Base-by-base conservation (phyloP, 1,140 invertebrate species). In the Neodiprion lecontei region DNA sequence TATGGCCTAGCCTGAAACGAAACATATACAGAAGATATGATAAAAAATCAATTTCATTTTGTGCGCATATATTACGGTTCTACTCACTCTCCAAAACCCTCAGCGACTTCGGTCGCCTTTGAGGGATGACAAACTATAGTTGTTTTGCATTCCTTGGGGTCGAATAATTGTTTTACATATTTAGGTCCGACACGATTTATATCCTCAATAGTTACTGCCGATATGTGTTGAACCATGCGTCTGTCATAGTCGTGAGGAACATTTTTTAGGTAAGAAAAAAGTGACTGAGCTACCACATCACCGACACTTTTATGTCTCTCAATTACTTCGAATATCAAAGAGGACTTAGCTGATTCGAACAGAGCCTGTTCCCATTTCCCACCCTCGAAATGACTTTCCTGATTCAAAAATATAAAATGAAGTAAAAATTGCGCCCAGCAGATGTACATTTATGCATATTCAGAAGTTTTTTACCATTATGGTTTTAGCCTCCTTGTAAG, bases 301-400 rank as follows among this genome's bases (percentile, higher is more conserved):
- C 93, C 91, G 1, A 96, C 91, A 72, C 92, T 94, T 78, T 95
- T 94, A 85, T 97, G 94, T 76, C 91, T 87, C 75, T 94, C 92
- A 74, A 97, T 95, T 9, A 96, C 91, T 83, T 97, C 93, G 87
- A 94, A 97, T 67, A 97, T 92, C 2, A 96, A 86, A 11, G 95
- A 96, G 80, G 95, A 95, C 81, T 93, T 95, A 0, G 95, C 96
- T 0, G 95, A 94, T 79, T 95, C 94, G 74, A 97, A 92, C 53
- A 97, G 86, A 68, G 93, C 91, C 40, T 90, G 87, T 67, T 95
- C 93, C 91, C 96, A 95, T 53, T 90, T 87, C 48, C 90, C 88
- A 1, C 89, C 90, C 2, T 86, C 85, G 48, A 96, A 81, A 83
- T 94, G 93, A 28, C 90, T 91, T 75, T 92, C 90, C 95, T 95